Base-by-base conservation (phyloP, 2,113 vertebrate species). In the Oreotrochilus melanogaster region DNA sequence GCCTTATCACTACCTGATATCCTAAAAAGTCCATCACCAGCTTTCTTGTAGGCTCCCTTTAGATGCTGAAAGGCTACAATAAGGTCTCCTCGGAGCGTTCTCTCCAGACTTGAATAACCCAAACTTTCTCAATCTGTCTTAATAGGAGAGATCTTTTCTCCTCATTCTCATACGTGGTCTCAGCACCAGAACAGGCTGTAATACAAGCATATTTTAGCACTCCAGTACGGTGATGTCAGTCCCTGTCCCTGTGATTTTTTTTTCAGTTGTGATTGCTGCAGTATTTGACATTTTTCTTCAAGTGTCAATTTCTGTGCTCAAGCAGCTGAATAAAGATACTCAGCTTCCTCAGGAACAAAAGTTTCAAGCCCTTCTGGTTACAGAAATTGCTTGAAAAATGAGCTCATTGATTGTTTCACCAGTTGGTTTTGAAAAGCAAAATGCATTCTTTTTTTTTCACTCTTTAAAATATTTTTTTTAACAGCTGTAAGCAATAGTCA, bases 231-330 rank as follows among this genome's bases (percentile, higher is more conserved):
- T 37, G 57, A 75, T 92, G 70, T 61, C 61, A 92, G 31, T 79
- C 54, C 47, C 42, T 61, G 31, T 79, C 54, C 47, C 42, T 61
- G 39, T 89, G 78, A 92, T 76, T 65, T 4, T 31, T 4, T 66
- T 86, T 58, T 27, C 45, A 74, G 64, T 76, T 62, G 45, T 69
- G n/a, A 80, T 85, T 92, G 67, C 71, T 79, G 37, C 42, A 48
- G 18, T 61, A 73, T 91, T 88, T 88, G 75, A 69, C 62, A 39
- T 82, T 90, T 85, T 81, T 72, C 45, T 70, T 89, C 61, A 80
- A 78, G 58, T 57, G 50, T 79, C 71, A 82, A 33, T 47, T 86
- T 86, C 61, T 73, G 54, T 31, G 58, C 70, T 72, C 23, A 30
- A 37, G 35, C 39, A 81, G 45, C 74, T 70, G 54, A 82, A 69